A percentile compares a stretch with the other conserved stretches of the same genome.
Evolutionary conservation across 2,888 invertebrate genomes (phyloP).

Genomic region (Quadroppia sp.): DNA sequence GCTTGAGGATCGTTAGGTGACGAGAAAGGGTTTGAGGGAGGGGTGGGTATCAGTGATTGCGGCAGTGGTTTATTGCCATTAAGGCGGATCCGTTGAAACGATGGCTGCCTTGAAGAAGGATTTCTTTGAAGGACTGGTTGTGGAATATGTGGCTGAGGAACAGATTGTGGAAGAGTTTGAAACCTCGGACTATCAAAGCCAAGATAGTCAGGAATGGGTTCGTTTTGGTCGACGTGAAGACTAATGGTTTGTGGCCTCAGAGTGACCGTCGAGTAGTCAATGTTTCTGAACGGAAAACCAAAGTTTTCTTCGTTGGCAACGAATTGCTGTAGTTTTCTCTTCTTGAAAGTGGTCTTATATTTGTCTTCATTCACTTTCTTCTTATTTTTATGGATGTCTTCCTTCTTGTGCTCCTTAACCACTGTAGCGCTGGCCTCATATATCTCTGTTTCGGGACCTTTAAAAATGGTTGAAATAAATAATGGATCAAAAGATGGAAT

Average conservation of each 20-base stretch:
- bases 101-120: slow-evolving; percentile 30
- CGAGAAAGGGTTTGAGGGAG: neutral
- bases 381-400: neutral
- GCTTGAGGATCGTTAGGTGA: slow-evolving; percentile 18
- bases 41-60: neutral
- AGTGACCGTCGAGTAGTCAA: slow-evolving; percentile 40
- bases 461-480: slow-evolving; percentile 47
- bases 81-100: slow-evolving; percentile 38
- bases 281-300: slow-evolving; percentile 11
- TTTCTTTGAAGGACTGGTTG: neutral
- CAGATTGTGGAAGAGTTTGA: neutral
- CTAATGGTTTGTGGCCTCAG: slow-evolving; percentile 28
- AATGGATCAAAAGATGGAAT: slow-evolving; percentile 37
- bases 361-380: slow-evolving; percentile 1
- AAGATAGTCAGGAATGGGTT: slow-evolving; percentile 27
- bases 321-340: slow-evolving; percentile 47
- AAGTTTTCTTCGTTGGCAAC: slow-evolving; percentile 42
- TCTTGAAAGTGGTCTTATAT: slow-evolving; percentile 35
- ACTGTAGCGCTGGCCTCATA: slow-evolving; percentile 46
- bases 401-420: slow-evolving; percentile 12
- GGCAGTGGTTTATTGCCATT: slow-evolving; percentile 12
- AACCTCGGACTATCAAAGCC: slow-evolving; percentile 31
- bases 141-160: neutral
- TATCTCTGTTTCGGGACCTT: slow-evolving; percentile 47
- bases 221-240: slow-evolving; percentile 27